Conservation (phyloP, 2,888 invertebrate genomes). For the Lithophane ornitopus region DNA sequence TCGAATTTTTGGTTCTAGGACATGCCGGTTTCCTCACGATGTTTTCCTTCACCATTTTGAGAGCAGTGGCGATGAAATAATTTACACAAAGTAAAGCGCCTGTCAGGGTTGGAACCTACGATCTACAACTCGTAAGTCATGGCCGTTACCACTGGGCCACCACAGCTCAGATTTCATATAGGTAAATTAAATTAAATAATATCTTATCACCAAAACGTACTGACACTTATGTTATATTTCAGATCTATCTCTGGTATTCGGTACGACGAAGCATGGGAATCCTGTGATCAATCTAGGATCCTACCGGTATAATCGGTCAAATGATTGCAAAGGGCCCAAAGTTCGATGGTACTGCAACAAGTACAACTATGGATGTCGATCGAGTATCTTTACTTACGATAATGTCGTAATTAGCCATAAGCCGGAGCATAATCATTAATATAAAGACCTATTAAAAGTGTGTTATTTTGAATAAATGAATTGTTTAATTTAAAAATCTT, state of each 20-base stretch:
- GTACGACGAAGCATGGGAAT: slow-evolving; percentile 32
- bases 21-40: no score
- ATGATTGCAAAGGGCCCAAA: slow-evolving; percentile 29
- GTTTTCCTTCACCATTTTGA: no score
- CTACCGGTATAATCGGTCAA: slow-evolving; percentile 43
- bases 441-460: no score
- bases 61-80: no score
- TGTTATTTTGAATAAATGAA: background rate
- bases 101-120: no score
- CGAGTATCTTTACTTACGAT: slow-evolving; percentile 32
- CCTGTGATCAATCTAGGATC: slow-evolving; percentile 40
- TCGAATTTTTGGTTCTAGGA: no score
- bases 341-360: slow-evolving; percentile 43
- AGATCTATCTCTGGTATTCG: slow-evolving; percentile 19
- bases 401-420: slow-evolving; percentile 30
- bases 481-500: background rate
- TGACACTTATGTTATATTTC: slow-evolving; percentile 14
- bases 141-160: no score
- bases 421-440: slow-evolving; percentile 14
- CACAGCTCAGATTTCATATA: no score
- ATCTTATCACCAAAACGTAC: background rate
- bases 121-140: no score
- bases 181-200: background rate
- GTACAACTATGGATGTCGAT: slow-evolving; percentile 32
- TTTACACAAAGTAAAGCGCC: no score